These are phyloP conservation scores for Osmerus eperlanus DNA, from an alignment of 2,113 vertebrate genomes.

Conservation along the genomic window DNA sequence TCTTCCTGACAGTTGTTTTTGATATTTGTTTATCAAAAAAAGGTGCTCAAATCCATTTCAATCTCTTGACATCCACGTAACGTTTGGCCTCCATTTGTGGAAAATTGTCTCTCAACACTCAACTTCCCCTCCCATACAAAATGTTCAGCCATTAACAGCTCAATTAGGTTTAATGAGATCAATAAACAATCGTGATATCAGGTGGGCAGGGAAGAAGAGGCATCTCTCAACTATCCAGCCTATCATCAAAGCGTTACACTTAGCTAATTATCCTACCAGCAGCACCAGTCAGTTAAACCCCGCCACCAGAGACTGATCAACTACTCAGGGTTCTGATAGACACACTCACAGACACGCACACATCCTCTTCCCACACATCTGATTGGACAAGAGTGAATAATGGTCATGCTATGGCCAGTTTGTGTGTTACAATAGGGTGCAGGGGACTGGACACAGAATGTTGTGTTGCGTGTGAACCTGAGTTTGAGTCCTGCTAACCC, in stretches of 20 bases:
- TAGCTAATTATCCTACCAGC: constrained; percentile 67
- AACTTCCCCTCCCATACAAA: constrained; percentile 37
- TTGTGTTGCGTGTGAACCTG: background rate
- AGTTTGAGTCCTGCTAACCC: constrained; percentile 46
- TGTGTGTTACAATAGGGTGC: too few relatives aligned
- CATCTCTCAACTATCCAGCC: constrained; percentile 58
- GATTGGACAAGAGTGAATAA: constrained; percentile 37
- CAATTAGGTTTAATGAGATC: constrained; percentile 63
- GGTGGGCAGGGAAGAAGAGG: constrained; percentile 46
- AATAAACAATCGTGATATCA: constrained; percentile 63
- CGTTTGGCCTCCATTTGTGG: too few relatives aligned
- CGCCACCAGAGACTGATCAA: constrained; percentile 68
- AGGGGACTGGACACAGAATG: background rate
- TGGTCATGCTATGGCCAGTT: background rate
- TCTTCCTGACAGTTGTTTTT: too few relatives aligned
- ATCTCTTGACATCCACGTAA: too few relatives aligned
- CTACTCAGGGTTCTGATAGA: constrained; percentile 62
- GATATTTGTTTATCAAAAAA: too few relatives aligned
- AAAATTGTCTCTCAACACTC: constrained; percentile 10
- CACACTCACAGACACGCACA: constrained; percentile 35
- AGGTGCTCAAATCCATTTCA: too few relatives aligned
- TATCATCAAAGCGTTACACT: constrained; percentile 66
- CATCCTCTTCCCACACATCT: constrained; percentile 29
- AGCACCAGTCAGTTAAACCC: constrained; percentile 66
- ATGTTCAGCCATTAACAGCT: constrained; percentile 37